Evolutionary conservation across 2,888 invertebrate genomes (phyloP).

Genomic region (Gandaritis pyraliata): DNA sequence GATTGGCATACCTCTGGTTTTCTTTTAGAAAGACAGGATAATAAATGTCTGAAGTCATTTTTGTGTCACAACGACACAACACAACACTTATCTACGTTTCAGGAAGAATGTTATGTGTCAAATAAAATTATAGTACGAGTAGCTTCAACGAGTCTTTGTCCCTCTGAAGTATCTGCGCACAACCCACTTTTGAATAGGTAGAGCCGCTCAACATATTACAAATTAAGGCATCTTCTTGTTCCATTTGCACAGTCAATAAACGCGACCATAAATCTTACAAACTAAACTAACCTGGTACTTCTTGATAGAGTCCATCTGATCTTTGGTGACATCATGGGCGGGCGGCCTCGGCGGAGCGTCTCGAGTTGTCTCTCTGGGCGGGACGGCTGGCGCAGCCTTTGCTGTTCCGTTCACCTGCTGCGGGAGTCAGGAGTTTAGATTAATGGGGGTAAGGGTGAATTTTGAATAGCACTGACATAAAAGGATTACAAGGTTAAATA

Average conservation of each 20-base stretch:
- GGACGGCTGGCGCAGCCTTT: conserved; percentile 88
- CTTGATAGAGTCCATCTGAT: conserved; percentile 95
- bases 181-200: too few species aligned
- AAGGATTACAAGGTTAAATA: not conserved
- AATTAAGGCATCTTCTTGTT: too few species aligned
- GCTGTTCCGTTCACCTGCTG: conserved; percentile 81
- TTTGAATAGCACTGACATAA: not conserved
- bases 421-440: not conserved
- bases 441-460: not conserved
- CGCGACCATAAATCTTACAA: too few species aligned
- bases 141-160: too few species aligned
- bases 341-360: conserved; percentile 81
- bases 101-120: too few species aligned
- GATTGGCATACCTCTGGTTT: too few species aligned
- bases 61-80: not conserved
- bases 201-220: too few species aligned
- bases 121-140: too few species aligned
- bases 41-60: not conserved
- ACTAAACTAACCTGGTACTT: conserved; percentile 92
- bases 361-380: conserved; percentile 71
- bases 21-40: not conserved
- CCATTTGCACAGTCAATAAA: too few species aligned
- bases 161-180: too few species aligned
- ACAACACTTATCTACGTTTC: too few species aligned
- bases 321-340: conserved; percentile 88